These are phyloP conservation scores for Chalcosyrphus nemorum DNA, from an alignment of 2,888 invertebrate genomes.

Conservation along the genomic window DNA sequence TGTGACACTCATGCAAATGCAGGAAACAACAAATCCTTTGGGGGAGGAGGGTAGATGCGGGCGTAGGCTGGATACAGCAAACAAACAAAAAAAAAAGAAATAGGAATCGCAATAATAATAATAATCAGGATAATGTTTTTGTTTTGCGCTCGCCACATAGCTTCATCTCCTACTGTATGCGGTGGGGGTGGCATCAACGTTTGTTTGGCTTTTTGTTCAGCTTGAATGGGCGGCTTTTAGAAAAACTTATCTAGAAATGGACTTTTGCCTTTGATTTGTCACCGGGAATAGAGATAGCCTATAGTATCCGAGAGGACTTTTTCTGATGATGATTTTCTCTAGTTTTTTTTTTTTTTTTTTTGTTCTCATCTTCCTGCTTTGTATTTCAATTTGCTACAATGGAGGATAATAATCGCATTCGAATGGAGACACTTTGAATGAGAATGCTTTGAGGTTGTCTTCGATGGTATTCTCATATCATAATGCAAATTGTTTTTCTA, in stretches of 20 bases:
- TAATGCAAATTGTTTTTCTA: conserved; percentile 66
- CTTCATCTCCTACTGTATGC: conserved; percentile 11
- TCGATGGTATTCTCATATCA: conserved; percentile 48
- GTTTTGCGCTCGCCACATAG: conserved; percentile 70
- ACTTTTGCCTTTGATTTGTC: conserved; percentile 73
- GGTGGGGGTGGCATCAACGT: not conserved
- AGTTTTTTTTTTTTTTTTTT: conserved; percentile 18
- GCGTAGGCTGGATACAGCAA: conserved; percentile 14
- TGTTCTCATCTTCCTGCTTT: conserved; percentile 60
- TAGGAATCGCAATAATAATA: conserved; percentile 69
- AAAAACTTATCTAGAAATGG: conserved; percentile 71
- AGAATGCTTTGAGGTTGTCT: conserved; percentile 69
- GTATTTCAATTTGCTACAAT: conserved; percentile 72
- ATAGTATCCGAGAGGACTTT: conserved; percentile 37
- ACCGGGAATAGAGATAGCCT: conserved; percentile 58
- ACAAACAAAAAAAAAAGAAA: conserved; percentile 26
- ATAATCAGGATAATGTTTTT: conserved; percentile 73
- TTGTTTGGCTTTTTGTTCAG: conserved; percentile 64
- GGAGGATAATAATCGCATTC: conserved; percentile 72
- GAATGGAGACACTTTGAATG: conserved; percentile 71
- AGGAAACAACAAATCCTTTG: conserved; percentile 67
- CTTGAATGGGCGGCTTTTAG: conserved; percentile 70
- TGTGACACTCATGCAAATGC: conserved; percentile 72
- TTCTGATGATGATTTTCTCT: conserved; percentile 44
- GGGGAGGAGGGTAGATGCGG: too few relatives aligned